phyloP scores from a whole-genome alignment of 2,888 invertebrate genomes.

The Teleiodes luculella region DNA sequence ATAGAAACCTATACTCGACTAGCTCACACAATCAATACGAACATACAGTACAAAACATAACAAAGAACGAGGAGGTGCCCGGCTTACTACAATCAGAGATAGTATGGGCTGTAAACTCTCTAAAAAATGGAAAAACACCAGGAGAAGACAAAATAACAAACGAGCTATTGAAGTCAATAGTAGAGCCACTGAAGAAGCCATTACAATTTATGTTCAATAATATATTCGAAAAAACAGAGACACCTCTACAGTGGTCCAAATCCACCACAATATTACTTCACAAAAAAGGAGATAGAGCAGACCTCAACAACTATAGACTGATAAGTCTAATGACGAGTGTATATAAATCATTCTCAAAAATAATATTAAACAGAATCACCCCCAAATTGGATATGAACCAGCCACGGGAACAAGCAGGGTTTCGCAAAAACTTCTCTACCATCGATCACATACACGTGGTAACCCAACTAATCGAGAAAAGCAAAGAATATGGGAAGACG shows the following conservation, averaged over 20 bases:
- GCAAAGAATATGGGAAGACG: too few species aligned
- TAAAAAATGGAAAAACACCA: neutral
- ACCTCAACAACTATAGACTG: neutral
- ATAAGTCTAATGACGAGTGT: slow-evolving; percentile 20
- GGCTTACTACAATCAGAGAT: neutral
- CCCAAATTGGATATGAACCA: slow-evolving; percentile 12
- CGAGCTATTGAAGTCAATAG: neutral
- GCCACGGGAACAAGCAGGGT: slow-evolving; percentile 27
- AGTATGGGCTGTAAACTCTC: neutral
- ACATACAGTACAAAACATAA: neutral
- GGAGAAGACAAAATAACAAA: slow-evolving; percentile 2
- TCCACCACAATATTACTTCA: neutral
- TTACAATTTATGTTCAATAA: neutral
- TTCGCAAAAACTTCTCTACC: slow-evolving; percentile 18
- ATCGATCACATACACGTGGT: too few species aligned
- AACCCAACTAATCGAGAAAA: too few species aligned
- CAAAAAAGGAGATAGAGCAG: neutral
- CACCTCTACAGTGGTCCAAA: neutral
- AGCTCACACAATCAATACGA: neutral
- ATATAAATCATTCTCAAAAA: slow-evolving; percentile 22
- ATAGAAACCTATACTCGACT: neutral
- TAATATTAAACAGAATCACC: slow-evolving; percentile 12
- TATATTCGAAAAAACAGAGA: neutral
- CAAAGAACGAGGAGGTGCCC: neutral
- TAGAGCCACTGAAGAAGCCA: neutral